phyloP scores from a whole-genome alignment of 2,113 vertebrate genomes.

The Himantopus leucocephalus region DNA sequence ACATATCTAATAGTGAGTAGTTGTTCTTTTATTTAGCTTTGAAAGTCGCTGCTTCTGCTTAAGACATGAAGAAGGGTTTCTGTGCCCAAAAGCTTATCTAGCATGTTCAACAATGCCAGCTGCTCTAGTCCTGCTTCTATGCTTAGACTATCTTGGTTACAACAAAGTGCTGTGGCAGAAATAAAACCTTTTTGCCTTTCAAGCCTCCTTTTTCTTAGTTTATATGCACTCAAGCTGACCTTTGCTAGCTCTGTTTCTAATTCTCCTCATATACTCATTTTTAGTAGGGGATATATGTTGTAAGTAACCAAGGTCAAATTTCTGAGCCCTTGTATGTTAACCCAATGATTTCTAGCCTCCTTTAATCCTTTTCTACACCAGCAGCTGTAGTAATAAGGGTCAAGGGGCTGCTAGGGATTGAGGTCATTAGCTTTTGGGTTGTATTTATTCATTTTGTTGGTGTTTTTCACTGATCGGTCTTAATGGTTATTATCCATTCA shows the following conservation, averaged over 20 bases:
- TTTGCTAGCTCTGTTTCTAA: slow-evolving; percentile 78
- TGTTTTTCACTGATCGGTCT: slow-evolving; percentile 41
- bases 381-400: slow-evolving; percentile 76
- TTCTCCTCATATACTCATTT: slow-evolving; percentile 76
- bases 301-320: slow-evolving; percentile 79
- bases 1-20: background rate
- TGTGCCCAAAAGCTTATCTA: background rate
- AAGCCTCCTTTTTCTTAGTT: slow-evolving; percentile 60
- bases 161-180: background rate
- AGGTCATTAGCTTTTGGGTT: slow-evolving; percentile 72
- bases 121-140: background rate
- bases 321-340: slow-evolving; percentile 72
- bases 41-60: background rate
- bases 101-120: background rate
- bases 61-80: background rate
- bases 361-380: slow-evolving; percentile 77
- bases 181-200: slow-evolving; percentile 44
- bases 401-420: slow-evolving; percentile 69
- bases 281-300: slow-evolving; percentile 73
- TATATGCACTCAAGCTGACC: slow-evolving; percentile 76
- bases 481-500: slow-evolving; percentile 47
- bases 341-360: slow-evolving; percentile 75
- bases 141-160: background rate
- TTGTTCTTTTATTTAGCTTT: background rate
- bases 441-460: slow-evolving; percentile 70